Evolutionary conservation across 2,797 vertebrate species (phyloP).

Genomic region (Margarornis squamiger): DNA sequence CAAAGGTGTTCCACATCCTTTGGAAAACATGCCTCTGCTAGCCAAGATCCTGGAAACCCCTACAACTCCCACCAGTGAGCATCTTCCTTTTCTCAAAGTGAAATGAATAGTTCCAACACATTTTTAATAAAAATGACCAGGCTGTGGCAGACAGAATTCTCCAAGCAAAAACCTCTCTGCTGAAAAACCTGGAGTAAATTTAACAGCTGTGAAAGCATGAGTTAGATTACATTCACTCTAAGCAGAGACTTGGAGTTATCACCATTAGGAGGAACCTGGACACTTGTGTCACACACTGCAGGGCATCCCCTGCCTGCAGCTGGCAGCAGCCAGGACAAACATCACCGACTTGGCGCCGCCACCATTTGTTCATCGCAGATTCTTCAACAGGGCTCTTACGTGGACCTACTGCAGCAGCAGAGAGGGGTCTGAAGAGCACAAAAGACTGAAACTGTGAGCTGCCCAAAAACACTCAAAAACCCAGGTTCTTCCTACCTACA

Average conservation of each 20-base stretch:
- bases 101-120: neutral
- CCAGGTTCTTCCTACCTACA: neutral
- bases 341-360: fast-evolving
- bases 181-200: neutral
- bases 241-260: neutral
- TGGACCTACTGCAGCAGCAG: neutral
- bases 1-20: neutral
- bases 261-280: neutral
- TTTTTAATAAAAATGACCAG: neutral
- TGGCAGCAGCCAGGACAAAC: neutral
- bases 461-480: neutral
- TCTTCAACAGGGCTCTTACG: neutral
- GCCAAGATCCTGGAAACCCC: neutral
- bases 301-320: neutral
- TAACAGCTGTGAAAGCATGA: neutral
- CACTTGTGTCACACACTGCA: neutral
- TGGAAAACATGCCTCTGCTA: neutral
- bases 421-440: neutral
- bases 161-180: neutral
- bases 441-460: neutral
- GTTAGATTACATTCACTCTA: neutral
- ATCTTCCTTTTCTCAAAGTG: neutral
- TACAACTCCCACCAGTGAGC: neutral
- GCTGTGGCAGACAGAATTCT: neutral
- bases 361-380: neutral